These are phyloP conservation scores for Lathronympha strigana DNA, from an alignment of 2,888 invertebrate genomes.

Conservation along the genomic window DNA sequence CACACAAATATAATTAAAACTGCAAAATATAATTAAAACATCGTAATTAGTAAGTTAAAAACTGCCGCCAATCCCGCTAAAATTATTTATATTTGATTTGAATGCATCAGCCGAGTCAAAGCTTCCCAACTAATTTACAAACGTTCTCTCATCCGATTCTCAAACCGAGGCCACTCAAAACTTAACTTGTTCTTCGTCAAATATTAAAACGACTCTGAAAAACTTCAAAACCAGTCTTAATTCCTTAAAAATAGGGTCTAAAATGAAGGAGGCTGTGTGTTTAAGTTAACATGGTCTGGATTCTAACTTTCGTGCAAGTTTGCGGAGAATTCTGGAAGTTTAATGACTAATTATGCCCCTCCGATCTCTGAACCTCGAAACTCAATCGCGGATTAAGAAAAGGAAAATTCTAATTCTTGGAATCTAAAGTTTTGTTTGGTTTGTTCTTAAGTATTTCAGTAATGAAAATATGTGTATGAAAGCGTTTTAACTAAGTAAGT, in stretches of 20 bases:
- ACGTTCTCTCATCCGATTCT: constrained; percentile 51
- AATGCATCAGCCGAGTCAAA: constrained; percentile 43
- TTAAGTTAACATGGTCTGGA: constrained; percentile 16
- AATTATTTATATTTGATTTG: constrained; percentile 42
- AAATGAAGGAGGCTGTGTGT: background rate
- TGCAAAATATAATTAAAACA: constrained; percentile 16
- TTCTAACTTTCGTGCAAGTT: constrained; percentile 45
- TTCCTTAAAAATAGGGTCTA: constrained; percentile 13
- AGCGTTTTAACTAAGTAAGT: background rate
- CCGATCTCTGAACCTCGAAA: constrained; percentile 44
- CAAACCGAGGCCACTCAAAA: constrained; percentile 56
- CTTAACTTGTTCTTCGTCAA: constrained; percentile 47
- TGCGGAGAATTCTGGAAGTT: constrained; percentile 51
- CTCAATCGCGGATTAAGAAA: constrained; percentile 45
- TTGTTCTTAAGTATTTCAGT: constrained; percentile 9
- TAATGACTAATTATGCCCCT: constrained; percentile 55
- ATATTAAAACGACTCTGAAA: background rate
- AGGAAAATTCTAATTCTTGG: constrained; percentile 34
- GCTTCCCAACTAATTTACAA: constrained; percentile 52
- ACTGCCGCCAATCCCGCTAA: constrained; percentile 41
- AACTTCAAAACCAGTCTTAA: constrained; percentile 1
- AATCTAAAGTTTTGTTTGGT: constrained; percentile 9
- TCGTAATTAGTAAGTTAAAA: constrained; percentile 17
- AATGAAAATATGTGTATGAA: background rate
- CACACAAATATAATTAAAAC: no score